A percentile compares a stretch with the other conserved stretches of the same genome.
These are phyloP conservation scores for western clawed frog (Xenopus tropicalis) DNA, from an alignment of 2,113 vertebrate species.

Conservation along the genomic window DNA sequence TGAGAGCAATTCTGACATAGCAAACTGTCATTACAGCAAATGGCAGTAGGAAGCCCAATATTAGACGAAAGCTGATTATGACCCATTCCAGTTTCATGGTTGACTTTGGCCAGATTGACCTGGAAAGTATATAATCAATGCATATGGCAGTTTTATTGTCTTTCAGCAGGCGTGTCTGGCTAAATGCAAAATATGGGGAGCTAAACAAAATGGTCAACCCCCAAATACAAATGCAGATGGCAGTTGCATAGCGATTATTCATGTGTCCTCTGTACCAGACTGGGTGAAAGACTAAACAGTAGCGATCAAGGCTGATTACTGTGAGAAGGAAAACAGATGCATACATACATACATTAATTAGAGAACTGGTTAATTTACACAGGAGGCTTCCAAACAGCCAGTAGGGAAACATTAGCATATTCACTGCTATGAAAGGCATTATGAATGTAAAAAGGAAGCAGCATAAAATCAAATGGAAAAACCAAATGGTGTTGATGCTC, in stretches of 20 bases:
- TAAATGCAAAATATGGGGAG: slow-evolving; percentile 49
- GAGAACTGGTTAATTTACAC: slow-evolving; percentile 50
- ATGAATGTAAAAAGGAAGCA: slow-evolving; percentile 48
- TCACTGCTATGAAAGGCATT: slow-evolving; percentile 48
- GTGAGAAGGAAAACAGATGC: slow-evolving; percentile 52
- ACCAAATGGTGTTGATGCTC: slow-evolving; percentile 51
- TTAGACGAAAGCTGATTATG: slow-evolving; percentile 42
- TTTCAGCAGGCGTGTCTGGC: slow-evolving; percentile 13
- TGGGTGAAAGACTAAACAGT: slow-evolving; percentile 49
- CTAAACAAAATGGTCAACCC: slow-evolving; percentile 39
- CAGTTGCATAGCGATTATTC: slow-evolving; percentile 38
- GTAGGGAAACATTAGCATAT: slow-evolving; percentile 35
- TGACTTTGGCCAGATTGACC: slow-evolving; percentile 9
- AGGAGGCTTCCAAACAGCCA: slow-evolving; percentile 51
- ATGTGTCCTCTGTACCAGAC: slow-evolving; percentile 52
- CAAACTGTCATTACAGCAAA: slow-evolving; percentile 69
- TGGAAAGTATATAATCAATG: slow-evolving; percentile 39
- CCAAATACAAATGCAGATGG: slow-evolving; percentile 48
- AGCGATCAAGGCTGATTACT: slow-evolving; percentile 52
- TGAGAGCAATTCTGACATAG: slow-evolving; percentile 66
- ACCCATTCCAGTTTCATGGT: slow-evolving; percentile 12
- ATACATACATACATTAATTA: slow-evolving; percentile 46
- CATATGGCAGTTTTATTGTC: slow-evolving; percentile 38
- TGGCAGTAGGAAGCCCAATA: slow-evolving; percentile 69
- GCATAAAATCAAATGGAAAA: slow-evolving; percentile 56